Conservation (phyloP, 1,140 invertebrate species). For the Drosophila leontia region DNA sequence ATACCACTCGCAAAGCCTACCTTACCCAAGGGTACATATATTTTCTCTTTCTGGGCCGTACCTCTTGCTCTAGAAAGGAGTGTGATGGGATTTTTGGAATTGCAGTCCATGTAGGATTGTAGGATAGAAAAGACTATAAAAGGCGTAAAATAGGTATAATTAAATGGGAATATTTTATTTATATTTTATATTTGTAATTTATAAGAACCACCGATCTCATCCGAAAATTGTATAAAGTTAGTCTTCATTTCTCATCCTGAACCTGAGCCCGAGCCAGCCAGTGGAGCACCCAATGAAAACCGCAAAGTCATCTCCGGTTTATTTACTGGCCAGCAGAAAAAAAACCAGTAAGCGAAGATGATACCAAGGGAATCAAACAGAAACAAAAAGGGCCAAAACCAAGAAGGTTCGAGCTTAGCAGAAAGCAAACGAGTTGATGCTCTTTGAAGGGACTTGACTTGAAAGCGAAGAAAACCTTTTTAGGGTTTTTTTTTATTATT, state of each 20-base stretch:
- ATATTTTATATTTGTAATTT: no score
- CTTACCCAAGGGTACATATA: background rate
- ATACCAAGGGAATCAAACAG: conserved; percentile 50
- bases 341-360: conserved; percentile 69
- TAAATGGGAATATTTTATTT: no score
- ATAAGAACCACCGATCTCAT: conserved; percentile 24
- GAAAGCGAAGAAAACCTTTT: background rate
- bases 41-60: background rate
- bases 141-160: background rate
- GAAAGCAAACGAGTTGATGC: conserved; percentile 4
- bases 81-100: background rate
- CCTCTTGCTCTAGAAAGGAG: background rate
- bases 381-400: conserved; percentile 36
- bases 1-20: conserved; percentile 10
- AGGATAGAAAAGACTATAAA: background rate
- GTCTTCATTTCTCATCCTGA: conserved; percentile 26
- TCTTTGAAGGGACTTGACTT: background rate
- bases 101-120: background rate
- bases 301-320: conserved; percentile 85
- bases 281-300: conserved; percentile 66
- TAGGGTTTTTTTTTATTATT: background rate
- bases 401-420: background rate
- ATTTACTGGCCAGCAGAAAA: conserved; percentile 76
- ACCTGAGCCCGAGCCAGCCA: background rate
- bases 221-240: conserved; percentile 34